A percentile compares a stretch with the other conserved stretches of the same genome.
Conservation (phyloP, 2,797 vertebrate species). For the Lepus townsendii region DNA sequence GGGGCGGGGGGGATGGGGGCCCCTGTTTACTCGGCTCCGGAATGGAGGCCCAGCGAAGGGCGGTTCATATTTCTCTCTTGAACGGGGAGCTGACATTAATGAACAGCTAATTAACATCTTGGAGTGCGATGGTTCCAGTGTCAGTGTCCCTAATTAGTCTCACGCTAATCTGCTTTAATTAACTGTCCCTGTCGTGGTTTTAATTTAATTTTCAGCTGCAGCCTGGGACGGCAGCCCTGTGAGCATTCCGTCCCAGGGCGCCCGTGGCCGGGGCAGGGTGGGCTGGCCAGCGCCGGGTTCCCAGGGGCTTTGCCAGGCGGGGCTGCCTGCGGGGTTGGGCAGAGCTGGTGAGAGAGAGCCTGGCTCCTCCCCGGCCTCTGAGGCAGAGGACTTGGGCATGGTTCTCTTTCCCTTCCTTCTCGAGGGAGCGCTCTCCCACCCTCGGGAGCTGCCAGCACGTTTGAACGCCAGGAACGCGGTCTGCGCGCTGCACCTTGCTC, state of each 20-base stretch:
- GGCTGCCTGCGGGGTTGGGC: background rate
- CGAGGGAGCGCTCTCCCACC: background rate
- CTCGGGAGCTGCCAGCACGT: background rate
- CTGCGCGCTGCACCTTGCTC: background rate
- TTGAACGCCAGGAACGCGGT: background rate
- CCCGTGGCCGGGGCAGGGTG: conserved; percentile 54
- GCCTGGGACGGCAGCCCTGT: conserved; percentile 78
- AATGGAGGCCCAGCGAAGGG: conserved; percentile 80
- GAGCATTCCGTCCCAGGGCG: conserved; percentile 77
- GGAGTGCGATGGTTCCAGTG: conserved; percentile 89
- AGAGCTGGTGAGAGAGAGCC: background rate
- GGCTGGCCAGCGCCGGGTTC: conserved; percentile 22
- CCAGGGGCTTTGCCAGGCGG: background rate
- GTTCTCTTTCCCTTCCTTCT: background rate
- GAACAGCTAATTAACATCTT: conserved; percentile 91
- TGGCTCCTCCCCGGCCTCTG: background rate
- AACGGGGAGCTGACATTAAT: conserved; percentile 89
- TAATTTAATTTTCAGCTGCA: conserved; percentile 91
- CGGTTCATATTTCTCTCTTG: conserved; percentile 85
- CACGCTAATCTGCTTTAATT: conserved; percentile 91
- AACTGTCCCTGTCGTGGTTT: conserved; percentile 89
- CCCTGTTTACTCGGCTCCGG: conserved; percentile 56
- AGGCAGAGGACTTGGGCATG: background rate
- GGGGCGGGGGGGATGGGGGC: conserved; percentile 8
- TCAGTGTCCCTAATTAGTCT: conserved; percentile 91